Conservation (phyloP, 2,888 invertebrate genomes). For the Philereme vetulata region DNA sequence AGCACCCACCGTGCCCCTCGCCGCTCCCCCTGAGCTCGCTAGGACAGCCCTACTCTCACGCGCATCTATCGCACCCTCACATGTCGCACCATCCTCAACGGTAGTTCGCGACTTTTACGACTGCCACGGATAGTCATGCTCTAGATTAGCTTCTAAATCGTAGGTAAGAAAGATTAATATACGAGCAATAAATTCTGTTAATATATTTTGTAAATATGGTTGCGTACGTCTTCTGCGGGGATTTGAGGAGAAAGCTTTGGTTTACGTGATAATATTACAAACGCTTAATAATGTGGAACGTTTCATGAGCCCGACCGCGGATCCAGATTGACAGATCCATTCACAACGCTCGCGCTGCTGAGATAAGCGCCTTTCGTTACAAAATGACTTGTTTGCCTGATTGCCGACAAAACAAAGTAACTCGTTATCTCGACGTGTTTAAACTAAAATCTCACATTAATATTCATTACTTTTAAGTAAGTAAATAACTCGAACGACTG, state of each 20-base stretch:
- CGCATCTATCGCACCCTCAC: conserved; percentile 86
- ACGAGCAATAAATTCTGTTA: conserved; percentile 67
- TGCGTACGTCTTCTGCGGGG: conserved; percentile 55
- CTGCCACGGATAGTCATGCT: conserved; percentile 65
- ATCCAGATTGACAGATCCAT: conserved; percentile 67
- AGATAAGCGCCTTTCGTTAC: conserved; percentile 47
- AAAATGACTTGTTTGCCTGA: conserved; percentile 51
- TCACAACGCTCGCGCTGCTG: conserved; percentile 52
- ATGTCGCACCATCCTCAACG: conserved; percentile 92
- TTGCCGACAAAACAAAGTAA: conserved; percentile 27
- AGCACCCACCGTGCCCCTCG: conserved; percentile 89
- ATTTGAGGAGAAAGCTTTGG: conserved; percentile 58
- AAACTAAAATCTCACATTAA: conserved; percentile 39
- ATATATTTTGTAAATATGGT: conserved; percentile 74
- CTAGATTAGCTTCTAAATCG: conserved; percentile 63
- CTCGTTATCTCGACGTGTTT: conserved; percentile 42
- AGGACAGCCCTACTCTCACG: conserved; percentile 79
- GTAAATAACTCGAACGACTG: conserved; percentile 38
- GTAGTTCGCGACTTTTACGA: conserved; percentile 76
- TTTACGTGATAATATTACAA: conserved; percentile 55
- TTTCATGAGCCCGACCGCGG: conserved; percentile 53
- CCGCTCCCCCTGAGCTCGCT: conserved; percentile 86
- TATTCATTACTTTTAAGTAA: conserved; percentile 29
- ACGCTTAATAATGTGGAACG: conserved; percentile 45
- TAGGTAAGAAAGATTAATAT: conserved; percentile 68